Percentiles rank a stretch among this genome's conserved stretches.
phyloP scores from a whole-genome alignment of 2,113 vertebrate species.

The Seriola aureovittata region DNA sequence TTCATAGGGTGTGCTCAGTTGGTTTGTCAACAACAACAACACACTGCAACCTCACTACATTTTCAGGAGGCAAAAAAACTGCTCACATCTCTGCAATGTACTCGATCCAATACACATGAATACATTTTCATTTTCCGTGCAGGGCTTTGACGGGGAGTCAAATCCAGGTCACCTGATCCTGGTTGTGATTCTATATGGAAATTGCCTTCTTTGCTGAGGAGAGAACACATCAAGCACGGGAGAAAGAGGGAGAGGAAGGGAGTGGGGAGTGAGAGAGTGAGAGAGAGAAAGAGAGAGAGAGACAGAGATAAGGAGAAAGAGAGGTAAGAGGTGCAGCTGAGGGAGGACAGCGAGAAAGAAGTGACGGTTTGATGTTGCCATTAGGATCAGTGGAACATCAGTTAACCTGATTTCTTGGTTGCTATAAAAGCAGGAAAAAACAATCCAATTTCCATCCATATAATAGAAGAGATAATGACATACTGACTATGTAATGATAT shows the following conservation, averaged over 20 bases:
- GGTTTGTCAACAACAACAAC: constrained; percentile 66
- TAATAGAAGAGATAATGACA: constrained; percentile 70
- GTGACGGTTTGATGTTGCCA: constrained; percentile 73
- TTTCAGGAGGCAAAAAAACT: constrained; percentile 61
- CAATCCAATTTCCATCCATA: constrained; percentile 66
- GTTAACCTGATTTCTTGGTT: constrained; percentile 76
- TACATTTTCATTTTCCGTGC: constrained; percentile 76
- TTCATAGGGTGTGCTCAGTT: constrained; percentile 29
- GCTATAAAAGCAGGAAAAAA: constrained; percentile 62
- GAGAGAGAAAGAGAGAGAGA: constrained; percentile 28
- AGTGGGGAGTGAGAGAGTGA: constrained; percentile 7
- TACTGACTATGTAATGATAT: constrained; percentile 64
- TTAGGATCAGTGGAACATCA: constrained; percentile 74
- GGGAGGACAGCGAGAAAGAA: constrained; percentile 55
- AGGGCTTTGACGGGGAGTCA: constrained; percentile 78
- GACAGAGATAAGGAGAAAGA: constrained; percentile 26
- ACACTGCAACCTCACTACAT: constrained; percentile 52
- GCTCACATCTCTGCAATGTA: constrained; percentile 64
- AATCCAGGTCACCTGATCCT: constrained; percentile 83
- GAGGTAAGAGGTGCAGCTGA: constrained; percentile 53
- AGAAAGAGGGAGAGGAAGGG: constrained; percentile 33
- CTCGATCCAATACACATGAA: constrained; percentile 74
- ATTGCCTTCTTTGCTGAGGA: constrained; percentile 78
- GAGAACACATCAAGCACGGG: constrained; percentile 69
- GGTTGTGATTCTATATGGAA: constrained; percentile 82